Conservation (phyloP, 2,797 vertebrate genomes). For the Myotis myotis region DNA sequence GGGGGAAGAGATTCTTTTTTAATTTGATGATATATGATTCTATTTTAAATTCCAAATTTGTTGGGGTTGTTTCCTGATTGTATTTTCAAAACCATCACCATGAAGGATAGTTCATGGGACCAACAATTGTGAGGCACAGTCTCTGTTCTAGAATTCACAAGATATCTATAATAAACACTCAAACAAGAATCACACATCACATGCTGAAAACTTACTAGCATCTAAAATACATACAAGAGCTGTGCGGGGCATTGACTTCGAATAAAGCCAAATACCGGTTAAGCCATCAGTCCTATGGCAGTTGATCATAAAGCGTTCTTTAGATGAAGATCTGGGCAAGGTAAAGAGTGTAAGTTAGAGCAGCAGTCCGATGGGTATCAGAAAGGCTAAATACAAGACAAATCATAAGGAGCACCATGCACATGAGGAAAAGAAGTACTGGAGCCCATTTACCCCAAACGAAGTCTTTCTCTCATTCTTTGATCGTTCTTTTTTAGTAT, state of each 20-base stretch:
- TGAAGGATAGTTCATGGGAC: conserved; percentile 65
- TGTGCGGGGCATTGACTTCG: conserved; percentile 77
- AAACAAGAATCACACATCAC: conserved; percentile 72
- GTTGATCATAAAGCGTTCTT: conserved; percentile 77
- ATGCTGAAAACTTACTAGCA: conserved; percentile 44
- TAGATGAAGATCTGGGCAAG: conserved; percentile 74
- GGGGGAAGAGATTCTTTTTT: background rate
- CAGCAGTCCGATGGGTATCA: conserved; percentile 59
- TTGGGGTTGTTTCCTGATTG: background rate
- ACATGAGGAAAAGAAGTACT: conserved; percentile 69
- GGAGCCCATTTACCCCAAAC: conserved; percentile 49
- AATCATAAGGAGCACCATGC: conserved; percentile 74
- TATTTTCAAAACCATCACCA: conserved; percentile 57
- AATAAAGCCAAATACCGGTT: conserved; percentile 77
- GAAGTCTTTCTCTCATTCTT: background rate
- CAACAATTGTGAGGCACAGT: conserved; percentile 68
- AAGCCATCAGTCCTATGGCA: conserved; percentile 79
- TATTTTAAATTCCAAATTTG: conserved; percentile 25
- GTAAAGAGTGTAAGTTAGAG: conserved; percentile 66
- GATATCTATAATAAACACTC: conserved; percentile 67
- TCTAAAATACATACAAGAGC: conserved; percentile 65
- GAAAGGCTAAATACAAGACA: conserved; percentile 66
- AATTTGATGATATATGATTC: conserved; percentile 52
- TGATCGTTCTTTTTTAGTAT: background rate
- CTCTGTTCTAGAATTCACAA: conserved; percentile 73